Conservation (phyloP, 1,140 invertebrate species). For the Panonychus citri region DNA sequence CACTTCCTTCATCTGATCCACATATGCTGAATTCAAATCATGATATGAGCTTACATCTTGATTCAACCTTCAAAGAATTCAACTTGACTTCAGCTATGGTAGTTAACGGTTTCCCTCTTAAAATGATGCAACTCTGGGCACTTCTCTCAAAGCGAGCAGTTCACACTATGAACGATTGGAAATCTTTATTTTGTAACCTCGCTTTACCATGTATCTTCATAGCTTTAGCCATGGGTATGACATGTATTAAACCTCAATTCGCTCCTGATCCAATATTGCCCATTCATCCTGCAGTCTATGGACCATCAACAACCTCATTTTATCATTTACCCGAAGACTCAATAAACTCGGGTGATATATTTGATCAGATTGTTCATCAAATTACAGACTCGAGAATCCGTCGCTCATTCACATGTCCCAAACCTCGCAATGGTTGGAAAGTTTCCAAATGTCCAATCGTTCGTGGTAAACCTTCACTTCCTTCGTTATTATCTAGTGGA, state of each 20-base stretch:
- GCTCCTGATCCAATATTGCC: conserved; percentile 16
- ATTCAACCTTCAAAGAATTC: background rate
- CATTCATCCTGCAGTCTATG: conserved; percentile 21
- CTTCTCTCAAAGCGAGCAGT: conserved; percentile 26
- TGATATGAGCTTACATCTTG: background rate
- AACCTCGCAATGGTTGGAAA: conserved; percentile 2
- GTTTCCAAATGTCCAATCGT: conserved; percentile 4
- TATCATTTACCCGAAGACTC: background rate
- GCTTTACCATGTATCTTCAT: conserved; percentile 30
- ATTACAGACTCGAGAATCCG: background rate
- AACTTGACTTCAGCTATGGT: background rate
- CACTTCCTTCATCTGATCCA: too few relatives aligned
- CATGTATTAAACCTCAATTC: conserved; percentile 22
- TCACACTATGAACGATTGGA: conserved; percentile 25
- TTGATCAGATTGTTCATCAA: background rate
- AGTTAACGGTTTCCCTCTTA: conserved; percentile 5
- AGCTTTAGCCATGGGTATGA: conserved; percentile 26
- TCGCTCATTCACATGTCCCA: background rate
- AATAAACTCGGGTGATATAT: background rate
- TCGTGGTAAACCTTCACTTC: background rate
- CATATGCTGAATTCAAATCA: background rate
- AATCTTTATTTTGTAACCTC: conserved; percentile 26
- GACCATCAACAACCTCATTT: conserved; percentile 15
- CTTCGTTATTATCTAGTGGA: background rate
- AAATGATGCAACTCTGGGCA: conserved; percentile 21